These are phyloP conservation scores for Epinephelus fuscoguttatus DNA, from an alignment of 2,113 vertebrate species.

Conservation along the genomic window DNA sequence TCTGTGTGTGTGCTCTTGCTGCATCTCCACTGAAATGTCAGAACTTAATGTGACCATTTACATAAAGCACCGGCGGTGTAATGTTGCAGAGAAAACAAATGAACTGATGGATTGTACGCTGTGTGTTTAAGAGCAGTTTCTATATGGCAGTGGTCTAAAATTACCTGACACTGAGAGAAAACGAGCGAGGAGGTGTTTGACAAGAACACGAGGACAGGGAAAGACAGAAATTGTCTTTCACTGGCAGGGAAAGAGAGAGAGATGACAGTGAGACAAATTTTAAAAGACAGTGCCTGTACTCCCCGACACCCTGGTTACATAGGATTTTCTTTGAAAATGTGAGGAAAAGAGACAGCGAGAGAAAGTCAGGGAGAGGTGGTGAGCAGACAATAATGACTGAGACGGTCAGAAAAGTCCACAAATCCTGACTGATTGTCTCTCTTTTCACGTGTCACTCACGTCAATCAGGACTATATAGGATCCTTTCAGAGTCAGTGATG, in stretches of 20 bases:
- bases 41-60: conserved; percentile 46
- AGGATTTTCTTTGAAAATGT: conserved; percentile 50
- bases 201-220: conserved; percentile 7
- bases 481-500: background rate
- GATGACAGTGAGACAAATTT: conserved; percentile 47
- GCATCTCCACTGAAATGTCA: conserved; percentile 30
- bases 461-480: background rate
- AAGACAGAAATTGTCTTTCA: conserved; percentile 36
- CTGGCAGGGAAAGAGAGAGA: conserved; percentile 2
- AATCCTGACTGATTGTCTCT: conserved; percentile 35
- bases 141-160: conserved; percentile 13
- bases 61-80: conserved; percentile 32
- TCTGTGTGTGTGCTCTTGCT: conserved; percentile 2
- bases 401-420: conserved; percentile 49
- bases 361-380: conserved; percentile 27
- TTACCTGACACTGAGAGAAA: conserved; percentile 25
- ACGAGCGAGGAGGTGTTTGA: conserved; percentile 8
- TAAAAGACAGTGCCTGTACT: conserved; percentile 46
- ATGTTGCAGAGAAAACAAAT: conserved; percentile 47
- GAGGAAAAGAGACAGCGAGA: conserved; percentile 44
- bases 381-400: conserved; percentile 53
- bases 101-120: conserved; percentile 8
- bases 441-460: conserved; percentile 18
- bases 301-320: background rate
- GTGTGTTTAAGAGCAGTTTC: conserved; percentile 43